Evolutionary conservation across 2,113 vertebrate genomes (phyloP).

Genomic region (Pelecanoides urinatrix): DNA sequence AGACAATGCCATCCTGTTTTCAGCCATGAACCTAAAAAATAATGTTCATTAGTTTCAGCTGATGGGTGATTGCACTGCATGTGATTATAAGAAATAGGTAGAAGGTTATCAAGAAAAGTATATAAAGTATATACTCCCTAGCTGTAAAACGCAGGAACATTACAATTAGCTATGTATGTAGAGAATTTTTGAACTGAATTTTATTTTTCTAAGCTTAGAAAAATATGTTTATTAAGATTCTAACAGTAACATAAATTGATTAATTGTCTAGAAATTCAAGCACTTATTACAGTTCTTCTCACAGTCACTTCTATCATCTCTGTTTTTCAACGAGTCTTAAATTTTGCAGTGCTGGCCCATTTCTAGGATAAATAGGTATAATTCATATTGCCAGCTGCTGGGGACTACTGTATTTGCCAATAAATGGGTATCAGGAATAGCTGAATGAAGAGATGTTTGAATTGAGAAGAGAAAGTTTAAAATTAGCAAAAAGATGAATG

Average conservation of each 20-base stretch:
- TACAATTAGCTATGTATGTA: not conserved
- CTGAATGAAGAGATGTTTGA: conserved; percentile 11
- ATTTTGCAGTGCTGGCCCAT: not conserved
- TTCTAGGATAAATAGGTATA: conserved; percentile 6
- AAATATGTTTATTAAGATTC: not conserved
- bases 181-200: not conserved
- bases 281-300: not conserved
- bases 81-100: not conserved
- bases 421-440: conserved; percentile 18
- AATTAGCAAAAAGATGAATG: conserved; percentile 62
- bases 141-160: not conserved
- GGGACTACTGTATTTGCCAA: not conserved
- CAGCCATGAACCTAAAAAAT: not conserved
- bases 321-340: not conserved
- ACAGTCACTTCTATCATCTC: not conserved
- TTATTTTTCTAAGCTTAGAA: not conserved
- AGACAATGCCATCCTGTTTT: not conserved
- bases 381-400: conserved; percentile 44
- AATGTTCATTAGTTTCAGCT: not conserved
- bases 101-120: not conserved
- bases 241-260: not conserved
- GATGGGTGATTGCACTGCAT: not conserved
- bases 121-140: not conserved
- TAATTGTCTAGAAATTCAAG: not conserved
- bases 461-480: conserved; percentile 46